Evolutionary conservation across 2,113 vertebrate species (phyloP).

Genomic region (Arenaria interpres): DNA sequence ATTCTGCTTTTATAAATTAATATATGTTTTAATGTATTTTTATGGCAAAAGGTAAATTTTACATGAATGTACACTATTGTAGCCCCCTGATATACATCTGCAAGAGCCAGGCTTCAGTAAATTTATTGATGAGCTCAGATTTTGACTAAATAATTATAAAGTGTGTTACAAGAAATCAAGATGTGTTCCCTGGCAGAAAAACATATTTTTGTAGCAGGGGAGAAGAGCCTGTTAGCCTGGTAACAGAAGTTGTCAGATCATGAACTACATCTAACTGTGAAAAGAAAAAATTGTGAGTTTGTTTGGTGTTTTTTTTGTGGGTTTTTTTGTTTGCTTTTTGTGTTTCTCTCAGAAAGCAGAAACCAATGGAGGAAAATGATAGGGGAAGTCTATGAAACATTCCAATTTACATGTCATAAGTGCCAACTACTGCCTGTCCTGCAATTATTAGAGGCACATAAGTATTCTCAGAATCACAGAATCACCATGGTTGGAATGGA

Average conservation of each 20-base stretch:
- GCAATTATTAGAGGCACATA: background rate
- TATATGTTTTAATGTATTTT: background rate
- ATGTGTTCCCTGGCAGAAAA: background rate
- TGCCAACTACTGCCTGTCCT: background rate
- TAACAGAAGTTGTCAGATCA: background rate
- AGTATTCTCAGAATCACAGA: background rate
- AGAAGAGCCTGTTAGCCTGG: background rate
- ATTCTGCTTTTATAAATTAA: background rate
- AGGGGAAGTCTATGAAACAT: background rate
- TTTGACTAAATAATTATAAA: background rate
- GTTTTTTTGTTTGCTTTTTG: background rate
- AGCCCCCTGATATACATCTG: background rate
- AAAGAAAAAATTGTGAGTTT: background rate
- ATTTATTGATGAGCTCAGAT: background rate
- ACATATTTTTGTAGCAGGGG: background rate
- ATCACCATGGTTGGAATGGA: too few species aligned
- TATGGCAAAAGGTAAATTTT: background rate
- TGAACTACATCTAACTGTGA: background rate
- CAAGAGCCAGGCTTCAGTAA: background rate
- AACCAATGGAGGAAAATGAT: background rate
- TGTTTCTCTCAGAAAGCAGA: background rate
- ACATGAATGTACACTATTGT: background rate
- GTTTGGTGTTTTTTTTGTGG: background rate
- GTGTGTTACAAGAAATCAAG: background rate
- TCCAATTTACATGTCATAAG: background rate